A percentile compares a stretch with the other conserved stretches of the same genome.
Evolutionary conservation across 2,888 invertebrate species (phyloP).

Genomic region (Hemithea aestivaria): DNA sequence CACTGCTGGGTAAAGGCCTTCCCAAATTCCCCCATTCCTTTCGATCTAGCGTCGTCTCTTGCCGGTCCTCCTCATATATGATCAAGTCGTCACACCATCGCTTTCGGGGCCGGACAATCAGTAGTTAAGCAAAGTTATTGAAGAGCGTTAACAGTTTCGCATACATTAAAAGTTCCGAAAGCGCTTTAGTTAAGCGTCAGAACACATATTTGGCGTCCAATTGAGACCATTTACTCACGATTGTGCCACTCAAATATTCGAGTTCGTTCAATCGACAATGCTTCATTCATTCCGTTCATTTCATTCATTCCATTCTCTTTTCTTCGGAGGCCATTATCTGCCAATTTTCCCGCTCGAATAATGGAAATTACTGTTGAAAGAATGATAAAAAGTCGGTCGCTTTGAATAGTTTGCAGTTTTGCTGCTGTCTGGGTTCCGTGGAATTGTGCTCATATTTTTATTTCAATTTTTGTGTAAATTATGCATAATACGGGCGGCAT

Average conservation of each 20-base stretch:
- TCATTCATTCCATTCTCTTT: slow-evolving; percentile 37
- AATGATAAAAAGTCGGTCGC: slow-evolving; percentile 27
- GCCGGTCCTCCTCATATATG: too few relatives aligned
- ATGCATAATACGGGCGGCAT: too few relatives aligned
- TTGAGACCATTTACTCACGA: slow-evolving; percentile 12
- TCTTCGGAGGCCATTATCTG: slow-evolving; percentile 40
- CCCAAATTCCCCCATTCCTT: too few relatives aligned
- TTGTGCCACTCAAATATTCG: slow-evolving; percentile 1
- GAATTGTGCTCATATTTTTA: too few relatives aligned
- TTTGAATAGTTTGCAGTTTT: slow-evolving; percentile 7
- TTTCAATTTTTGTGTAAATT: too few relatives aligned
- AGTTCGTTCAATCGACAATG: slow-evolving; percentile 12
- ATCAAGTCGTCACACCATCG: too few relatives aligned
- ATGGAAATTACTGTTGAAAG: slow-evolving; percentile 47
- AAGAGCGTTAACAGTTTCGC: too few relatives aligned
- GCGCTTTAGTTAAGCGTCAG: not conserved
- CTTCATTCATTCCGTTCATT: slow-evolving; percentile 27
- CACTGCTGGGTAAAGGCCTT: too few relatives aligned
- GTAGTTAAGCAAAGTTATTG: too few relatives aligned
- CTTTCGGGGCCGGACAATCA: too few relatives aligned
- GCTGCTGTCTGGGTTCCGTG: not conserved
- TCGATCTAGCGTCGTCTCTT: too few relatives aligned
- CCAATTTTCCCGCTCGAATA: slow-evolving; percentile 44
- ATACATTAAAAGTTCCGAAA: not conserved
- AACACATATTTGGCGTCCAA: slow-evolving; percentile 8